Conservation (phyloP, 1,140 invertebrate species). For the Melipona quadrifasciata region DNA sequence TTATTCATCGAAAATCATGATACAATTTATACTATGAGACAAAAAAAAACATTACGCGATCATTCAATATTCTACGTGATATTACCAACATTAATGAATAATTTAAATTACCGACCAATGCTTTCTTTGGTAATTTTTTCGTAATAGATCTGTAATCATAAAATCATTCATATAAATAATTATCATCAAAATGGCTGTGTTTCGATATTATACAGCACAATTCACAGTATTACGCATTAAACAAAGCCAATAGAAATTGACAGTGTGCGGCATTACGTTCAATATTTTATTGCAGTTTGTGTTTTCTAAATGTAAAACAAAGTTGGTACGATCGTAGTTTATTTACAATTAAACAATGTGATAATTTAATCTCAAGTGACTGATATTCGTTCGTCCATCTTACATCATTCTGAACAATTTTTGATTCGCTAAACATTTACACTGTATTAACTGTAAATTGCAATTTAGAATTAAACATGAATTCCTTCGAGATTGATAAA, state of each 20-base stretch:
- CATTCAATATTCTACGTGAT: not conserved
- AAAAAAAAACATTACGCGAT: not conserved
- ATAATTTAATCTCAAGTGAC: conserved; percentile 28
- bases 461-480: conserved; percentile 35
- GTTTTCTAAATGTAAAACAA: not conserved
- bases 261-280: not conserved
- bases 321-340: not conserved
- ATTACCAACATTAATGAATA: not conserved
- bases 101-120: not conserved
- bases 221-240: conserved; percentile 10
- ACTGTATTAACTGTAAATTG: conserved; percentile 28
- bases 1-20: not conserved
- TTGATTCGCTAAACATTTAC: conserved; percentile 37
- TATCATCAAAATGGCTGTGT: conserved; percentile 30
- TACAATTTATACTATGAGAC: not conserved
- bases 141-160: not conserved
- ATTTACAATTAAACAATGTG: not conserved
- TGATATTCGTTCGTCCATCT: conserved; percentile 36
- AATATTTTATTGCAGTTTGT: not conserved
- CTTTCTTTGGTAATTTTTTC: not conserved
- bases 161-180: not conserved
- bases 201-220: conserved; percentile 8
- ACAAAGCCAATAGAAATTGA: not conserved
- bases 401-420: conserved; percentile 31
- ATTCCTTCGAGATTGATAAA: conserved; percentile 8